phyloP scores from a whole-genome alignment of 2,888 invertebrate species.

The Lochmaea capreae region DNA sequence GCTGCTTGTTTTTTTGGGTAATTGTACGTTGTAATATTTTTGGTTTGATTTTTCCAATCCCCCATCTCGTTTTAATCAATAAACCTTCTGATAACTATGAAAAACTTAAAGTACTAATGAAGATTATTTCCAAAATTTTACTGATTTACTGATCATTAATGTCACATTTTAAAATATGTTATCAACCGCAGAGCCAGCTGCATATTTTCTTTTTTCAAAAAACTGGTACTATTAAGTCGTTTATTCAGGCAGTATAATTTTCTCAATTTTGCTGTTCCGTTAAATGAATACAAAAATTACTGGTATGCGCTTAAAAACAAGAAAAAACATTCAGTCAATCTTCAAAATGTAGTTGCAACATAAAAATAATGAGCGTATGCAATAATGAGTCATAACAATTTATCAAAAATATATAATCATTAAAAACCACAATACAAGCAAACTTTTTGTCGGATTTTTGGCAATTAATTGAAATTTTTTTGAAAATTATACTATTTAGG shows the following conservation, averaged over 20 bases:
- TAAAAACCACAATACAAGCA: no score
- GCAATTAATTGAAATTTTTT: no score
- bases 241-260: neutral
- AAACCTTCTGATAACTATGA: no score
- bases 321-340: neutral
- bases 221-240: neutral
- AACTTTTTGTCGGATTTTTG: no score
- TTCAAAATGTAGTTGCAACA: neutral
- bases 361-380: no score
- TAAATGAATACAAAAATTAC: neutral
- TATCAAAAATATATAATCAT: no score
- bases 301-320: neutral
- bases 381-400: no score
- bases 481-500: no score
- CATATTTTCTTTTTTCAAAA: neutral
- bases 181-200: neutral
- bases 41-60: no score
- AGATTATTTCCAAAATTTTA: neutral
- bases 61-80: no score
- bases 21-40: no score
- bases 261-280: neutral
- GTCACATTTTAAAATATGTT: conserved; percentile 10
- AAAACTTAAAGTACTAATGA: neutral
- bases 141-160: neutral
- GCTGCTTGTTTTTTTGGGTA: neutral